These are phyloP conservation scores for Gasterosteus aculeatus DNA, from an alignment of 2,113 vertebrate species.

Conservation along the genomic window DNA sequence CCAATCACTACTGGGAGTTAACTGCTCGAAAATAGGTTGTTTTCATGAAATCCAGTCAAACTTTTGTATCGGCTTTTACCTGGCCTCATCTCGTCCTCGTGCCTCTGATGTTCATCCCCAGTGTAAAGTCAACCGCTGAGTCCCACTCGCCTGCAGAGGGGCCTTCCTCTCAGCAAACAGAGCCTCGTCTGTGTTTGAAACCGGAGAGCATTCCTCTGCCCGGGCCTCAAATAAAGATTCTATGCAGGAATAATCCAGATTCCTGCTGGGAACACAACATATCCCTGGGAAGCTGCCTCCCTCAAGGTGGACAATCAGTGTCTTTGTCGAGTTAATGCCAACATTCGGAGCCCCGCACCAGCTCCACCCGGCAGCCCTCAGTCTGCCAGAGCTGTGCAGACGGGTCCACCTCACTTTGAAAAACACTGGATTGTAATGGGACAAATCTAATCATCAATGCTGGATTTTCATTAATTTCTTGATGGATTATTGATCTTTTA, in stretches of 20 bases:
- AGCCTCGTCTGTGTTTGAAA: constrained; percentile 63
- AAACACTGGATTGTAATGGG: neutral
- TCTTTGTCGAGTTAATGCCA: constrained; percentile 71
- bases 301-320: constrained; percentile 72
- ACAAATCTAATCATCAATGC: neutral
- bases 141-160: constrained; percentile 22
- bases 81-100: neutral
- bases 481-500: constrained; percentile 15
- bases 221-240: constrained; percentile 56
- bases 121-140: constrained; percentile 16
- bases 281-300: constrained; percentile 37
- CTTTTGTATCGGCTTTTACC: neutral
- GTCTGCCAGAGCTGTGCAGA: constrained; percentile 21
- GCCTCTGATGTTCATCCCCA: constrained; percentile 28
- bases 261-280: constrained; percentile 56
- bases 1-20: neutral
- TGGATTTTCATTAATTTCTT: constrained; percentile 14
- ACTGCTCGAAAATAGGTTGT: neutral
- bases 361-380: constrained; percentile 11
- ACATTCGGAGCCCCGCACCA: constrained; percentile 22
- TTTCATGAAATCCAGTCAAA: neutral
- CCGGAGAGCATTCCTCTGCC: constrained; percentile 64
- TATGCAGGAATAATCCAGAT: constrained; percentile 60
- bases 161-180: constrained; percentile 57
- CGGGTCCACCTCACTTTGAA: neutral